phyloP scores from a whole-genome alignment of 2,888 invertebrate species.

The Hirudinaria manillensis region DNA sequence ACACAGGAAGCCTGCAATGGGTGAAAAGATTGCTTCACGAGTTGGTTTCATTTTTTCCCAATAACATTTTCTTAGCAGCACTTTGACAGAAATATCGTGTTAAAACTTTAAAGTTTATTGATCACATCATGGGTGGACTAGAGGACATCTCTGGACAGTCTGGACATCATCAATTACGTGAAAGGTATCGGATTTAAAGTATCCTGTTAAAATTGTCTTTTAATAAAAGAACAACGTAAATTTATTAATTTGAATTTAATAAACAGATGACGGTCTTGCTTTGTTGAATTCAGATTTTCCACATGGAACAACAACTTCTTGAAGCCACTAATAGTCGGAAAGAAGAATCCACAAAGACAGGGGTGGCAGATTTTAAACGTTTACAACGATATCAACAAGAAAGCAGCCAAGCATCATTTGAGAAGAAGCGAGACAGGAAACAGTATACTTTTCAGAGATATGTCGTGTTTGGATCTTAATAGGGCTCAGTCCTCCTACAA shows the following conservation, averaged over 20 bases:
- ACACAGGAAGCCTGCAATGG: slow-evolving; percentile 43
- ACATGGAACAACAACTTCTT: slow-evolving; percentile 88
- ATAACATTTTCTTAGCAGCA: neutral
- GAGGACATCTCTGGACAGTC: slow-evolving; percentile 56
- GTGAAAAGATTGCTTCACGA: slow-evolving; percentile 47
- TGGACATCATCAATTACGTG: slow-evolving; percentile 50
- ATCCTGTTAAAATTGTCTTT: neutral
- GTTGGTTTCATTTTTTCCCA: slow-evolving; percentile 19
- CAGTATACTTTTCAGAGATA: slow-evolving; percentile 15
- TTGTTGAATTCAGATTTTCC: slow-evolving; percentile 65
- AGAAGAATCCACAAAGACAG: slow-evolving; percentile 59
- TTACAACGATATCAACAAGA: slow-evolving; percentile 63
- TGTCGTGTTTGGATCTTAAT: slow-evolving; percentile 26
- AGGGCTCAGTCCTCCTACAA: slow-evolving; percentile 17
- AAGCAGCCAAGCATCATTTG: slow-evolving; percentile 61
- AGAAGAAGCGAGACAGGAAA: neutral
- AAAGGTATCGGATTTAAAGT: slow-evolving; percentile 24
- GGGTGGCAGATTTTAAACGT: slow-evolving; percentile 38
- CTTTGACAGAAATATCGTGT: neutral
- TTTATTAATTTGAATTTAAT: neutral
- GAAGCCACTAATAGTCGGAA: slow-evolving; percentile 76
- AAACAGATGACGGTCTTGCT: neutral
- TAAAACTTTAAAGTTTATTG: slow-evolving; percentile 47
- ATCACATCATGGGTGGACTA: slow-evolving; percentile 57
- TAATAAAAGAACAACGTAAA: neutral